These are phyloP conservation scores for Orthonyx spaldingii DNA, from an alignment of 2,113 vertebrate genomes.

Conservation along the genomic window DNA sequence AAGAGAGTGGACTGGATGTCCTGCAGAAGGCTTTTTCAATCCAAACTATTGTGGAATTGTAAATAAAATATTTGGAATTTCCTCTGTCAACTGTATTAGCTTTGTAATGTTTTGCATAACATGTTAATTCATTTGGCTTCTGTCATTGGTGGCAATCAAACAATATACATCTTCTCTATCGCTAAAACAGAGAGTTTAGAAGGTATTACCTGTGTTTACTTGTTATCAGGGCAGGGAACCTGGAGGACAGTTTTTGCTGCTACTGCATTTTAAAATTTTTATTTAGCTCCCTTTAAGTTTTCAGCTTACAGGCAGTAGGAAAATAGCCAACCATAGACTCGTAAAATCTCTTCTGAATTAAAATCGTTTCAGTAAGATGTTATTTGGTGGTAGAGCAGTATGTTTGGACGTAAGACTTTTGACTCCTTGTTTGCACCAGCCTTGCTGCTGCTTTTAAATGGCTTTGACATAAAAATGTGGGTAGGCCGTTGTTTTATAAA, in stretches of 20 bases:
- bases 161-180: neutral
- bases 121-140: neutral
- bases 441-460: neutral
- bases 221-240: neutral
- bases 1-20: neutral
- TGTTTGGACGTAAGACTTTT: neutral
- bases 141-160: neutral
- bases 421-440: neutral
- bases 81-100: neutral
- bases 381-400: neutral
- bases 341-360: neutral
- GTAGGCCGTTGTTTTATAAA: neutral
- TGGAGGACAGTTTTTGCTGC: neutral
- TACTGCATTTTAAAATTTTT: neutral
- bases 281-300: neutral
- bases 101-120: neutral
- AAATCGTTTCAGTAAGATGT: neutral
- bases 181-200: neutral
- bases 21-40: neutral
- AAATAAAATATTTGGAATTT: neutral
- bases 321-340: neutral
- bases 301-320: neutral
- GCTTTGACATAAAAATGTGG: neutral
- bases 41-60: neutral
- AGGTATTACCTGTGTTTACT: neutral